Base-by-base conservation (phyloP, 2,113 vertebrate species). In the Zootoca vivipara region DNA sequence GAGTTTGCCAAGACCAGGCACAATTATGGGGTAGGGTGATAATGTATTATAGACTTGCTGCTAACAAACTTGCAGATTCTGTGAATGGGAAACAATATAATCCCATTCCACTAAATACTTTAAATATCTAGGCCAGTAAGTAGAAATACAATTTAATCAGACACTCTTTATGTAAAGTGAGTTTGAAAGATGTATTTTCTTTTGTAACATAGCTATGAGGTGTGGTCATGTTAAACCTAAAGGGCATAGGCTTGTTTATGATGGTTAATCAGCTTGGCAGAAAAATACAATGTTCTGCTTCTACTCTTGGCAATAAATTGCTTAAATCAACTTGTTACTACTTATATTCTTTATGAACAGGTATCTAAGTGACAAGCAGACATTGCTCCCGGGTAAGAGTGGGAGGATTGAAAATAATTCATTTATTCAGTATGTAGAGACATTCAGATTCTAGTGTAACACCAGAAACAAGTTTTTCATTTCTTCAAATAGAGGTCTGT, bases 271-370 rank as follows among this genome's bases (percentile, higher is more conserved):
- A 12, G 42, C 90, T 84, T 88, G 85, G 82, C 69, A 88, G 87
- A 85, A 75, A 75, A 92, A 87, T 83, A 93, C 62, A 90, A 82
- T 92, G 89, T 92, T 90, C 89, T 84, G n/a, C 91, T 92, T 92
- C 91, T 92, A 77, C 69, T 87, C 88, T 86, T 91, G 87, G 92
- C 86, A 91, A 85, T 93, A 93, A 95, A 91, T 93, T 93, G 90
- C 85, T 93, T 93, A 94, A 93, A 83, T 95, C 91, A 93, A 88
- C 85, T 94, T 93, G 88, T 93, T 94, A 87, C 91, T 92, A 85
- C 83, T 93, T 93, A 87, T 38, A 62, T 92, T 83, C 89, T 30
- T 91, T 46, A 52, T 70, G 77, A 92, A 40, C 42, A 74, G 79
- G 82, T 90, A 78, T 91, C 78, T 92, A 91, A 90, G 90, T 93